A percentile compares a stretch with the other conserved stretches of the same genome.
These are phyloP conservation scores for Deilephila elpenor DNA, from an alignment of 2,888 invertebrate genomes.

Conservation along the genomic window DNA sequence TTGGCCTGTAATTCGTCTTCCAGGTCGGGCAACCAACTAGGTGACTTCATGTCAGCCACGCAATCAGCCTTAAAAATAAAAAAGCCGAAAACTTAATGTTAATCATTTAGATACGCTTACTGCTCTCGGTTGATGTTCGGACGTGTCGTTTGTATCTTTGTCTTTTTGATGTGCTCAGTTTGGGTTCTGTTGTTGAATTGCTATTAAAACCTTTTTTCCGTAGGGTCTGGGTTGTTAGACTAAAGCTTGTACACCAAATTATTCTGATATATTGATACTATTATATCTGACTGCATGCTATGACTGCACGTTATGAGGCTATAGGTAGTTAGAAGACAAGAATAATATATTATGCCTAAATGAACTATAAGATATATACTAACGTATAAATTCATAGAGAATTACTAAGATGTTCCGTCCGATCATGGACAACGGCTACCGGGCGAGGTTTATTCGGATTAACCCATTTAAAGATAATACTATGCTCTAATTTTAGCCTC, in stretches of 20 bases:
- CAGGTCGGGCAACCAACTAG: too few species aligned
- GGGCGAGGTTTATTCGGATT: slow-evolving; percentile 1
- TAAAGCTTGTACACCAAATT: too few species aligned
- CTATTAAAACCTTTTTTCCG: background rate
- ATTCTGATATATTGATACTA: too few species aligned
- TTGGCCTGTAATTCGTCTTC: too few species aligned
- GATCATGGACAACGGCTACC: background rate
- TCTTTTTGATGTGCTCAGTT: background rate
- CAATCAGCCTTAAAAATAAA: too few species aligned
- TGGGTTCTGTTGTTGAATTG: background rate
- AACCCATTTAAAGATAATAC: slow-evolving; percentile 20
- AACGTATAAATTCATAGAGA: slow-evolving; percentile 1
- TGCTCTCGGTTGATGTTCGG: background rate
- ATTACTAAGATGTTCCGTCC: background rate
- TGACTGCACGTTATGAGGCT: too few species aligned
- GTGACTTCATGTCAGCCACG: too few species aligned
- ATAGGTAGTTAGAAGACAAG: too few species aligned
- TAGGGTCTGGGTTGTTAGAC: background rate
- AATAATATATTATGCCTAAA: too few species aligned
- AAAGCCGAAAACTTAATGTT: slow-evolving; percentile 17
- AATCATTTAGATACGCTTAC: slow-evolving; percentile 19
- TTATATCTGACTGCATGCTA: too few species aligned
- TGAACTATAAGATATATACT: background rate
- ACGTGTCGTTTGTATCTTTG: background rate
- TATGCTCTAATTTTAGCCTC: background rate